Evolutionary conservation across 1,140 invertebrate genomes (phyloP).

Genomic region (Listronotus oregonensis): DNA sequence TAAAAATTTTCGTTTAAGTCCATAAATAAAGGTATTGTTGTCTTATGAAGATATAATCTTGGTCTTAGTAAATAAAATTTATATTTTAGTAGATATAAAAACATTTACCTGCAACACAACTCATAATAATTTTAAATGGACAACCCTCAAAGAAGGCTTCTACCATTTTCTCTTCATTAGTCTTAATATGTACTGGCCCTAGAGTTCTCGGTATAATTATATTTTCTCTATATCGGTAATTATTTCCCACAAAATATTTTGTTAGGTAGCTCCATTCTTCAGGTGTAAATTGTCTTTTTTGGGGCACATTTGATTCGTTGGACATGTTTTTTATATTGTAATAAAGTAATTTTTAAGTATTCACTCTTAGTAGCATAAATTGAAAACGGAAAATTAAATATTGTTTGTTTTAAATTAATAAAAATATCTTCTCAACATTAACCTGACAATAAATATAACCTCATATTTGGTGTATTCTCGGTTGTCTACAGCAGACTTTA

Average conservation of each 20-base stretch:
- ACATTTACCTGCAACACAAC: slow-evolving; percentile 82
- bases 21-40: too few relatives aligned
- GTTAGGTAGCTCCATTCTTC: slow-evolving; percentile 58
- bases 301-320: slow-evolving; percentile 5
- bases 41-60: too few relatives aligned
- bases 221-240: slow-evolving; percentile 73
- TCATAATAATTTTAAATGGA: slow-evolving; percentile 86
- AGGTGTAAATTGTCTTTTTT: slow-evolving; percentile 42
- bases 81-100: too few relatives aligned
- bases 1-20: background rate
- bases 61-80: too few relatives aligned
- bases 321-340: slow-evolving; percentile 12
- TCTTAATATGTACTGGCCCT: slow-evolving; percentile 78
- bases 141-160: slow-evolving; percentile 90
- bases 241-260: slow-evolving; percentile 70
- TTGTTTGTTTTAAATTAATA: too few relatives aligned
- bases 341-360: too few relatives aligned
- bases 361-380: too few relatives aligned
- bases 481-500: too few relatives aligned
- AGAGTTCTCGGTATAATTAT: slow-evolving; percentile 80
- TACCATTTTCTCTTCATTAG: slow-evolving; percentile 86
- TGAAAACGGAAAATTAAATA: too few relatives aligned
- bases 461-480: too few relatives aligned
- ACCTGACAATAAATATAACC: too few relatives aligned
- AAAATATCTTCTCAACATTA: too few relatives aligned